These are phyloP conservation scores for Lithophane semibrunnea DNA, from an alignment of 2,888 invertebrate genomes.

Conservation along the genomic window DNA sequence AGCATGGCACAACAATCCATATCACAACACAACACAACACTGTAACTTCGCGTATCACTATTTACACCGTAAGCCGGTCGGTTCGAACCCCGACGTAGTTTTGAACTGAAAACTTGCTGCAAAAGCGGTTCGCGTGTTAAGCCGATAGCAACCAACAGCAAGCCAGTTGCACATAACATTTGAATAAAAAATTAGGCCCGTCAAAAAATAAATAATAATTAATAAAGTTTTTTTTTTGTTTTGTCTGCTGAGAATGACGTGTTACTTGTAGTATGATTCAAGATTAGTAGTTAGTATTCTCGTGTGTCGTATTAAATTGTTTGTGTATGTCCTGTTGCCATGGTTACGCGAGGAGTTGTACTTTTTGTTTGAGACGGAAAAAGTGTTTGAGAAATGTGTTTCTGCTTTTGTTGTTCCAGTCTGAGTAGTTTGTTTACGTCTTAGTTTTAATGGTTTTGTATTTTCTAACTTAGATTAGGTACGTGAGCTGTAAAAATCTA, in stretches of 20 bases:
- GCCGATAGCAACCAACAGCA: slow-evolving; percentile 80
- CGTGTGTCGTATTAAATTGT: slow-evolving; percentile 24
- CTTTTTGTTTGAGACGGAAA: slow-evolving; percentile 28
- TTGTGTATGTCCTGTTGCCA: slow-evolving; percentile 60
- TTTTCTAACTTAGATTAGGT: neutral
- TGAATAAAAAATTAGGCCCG: slow-evolving; percentile 60
- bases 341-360: slow-evolving; percentile 46
- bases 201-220: neutral
- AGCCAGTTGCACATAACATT: slow-evolving; percentile 80
- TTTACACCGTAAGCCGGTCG: slow-evolving; percentile 73
- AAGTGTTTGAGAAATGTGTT: slow-evolving; percentile 15
- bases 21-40: slow-evolving; percentile 70
- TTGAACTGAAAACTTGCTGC: slow-evolving; percentile 86
- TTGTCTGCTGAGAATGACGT: neutral
- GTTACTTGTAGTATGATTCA: slow-evolving; percentile 20
- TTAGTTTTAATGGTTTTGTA: neutral
- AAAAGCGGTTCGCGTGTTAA: slow-evolving; percentile 86
- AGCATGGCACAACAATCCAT: slow-evolving; percentile 61
- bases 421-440: neutral
- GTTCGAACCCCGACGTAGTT: slow-evolving; percentile 80
- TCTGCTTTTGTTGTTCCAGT: neutral
- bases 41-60: slow-evolving; percentile 58
- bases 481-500: neutral
- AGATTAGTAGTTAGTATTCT: slow-evolving; percentile 15
- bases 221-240: neutral